Evolutionary conservation across 2,113 vertebrate species (phyloP), one percentile per base, ranked within the genome.

Genomic region (Lasiurus borealis): DNA sequence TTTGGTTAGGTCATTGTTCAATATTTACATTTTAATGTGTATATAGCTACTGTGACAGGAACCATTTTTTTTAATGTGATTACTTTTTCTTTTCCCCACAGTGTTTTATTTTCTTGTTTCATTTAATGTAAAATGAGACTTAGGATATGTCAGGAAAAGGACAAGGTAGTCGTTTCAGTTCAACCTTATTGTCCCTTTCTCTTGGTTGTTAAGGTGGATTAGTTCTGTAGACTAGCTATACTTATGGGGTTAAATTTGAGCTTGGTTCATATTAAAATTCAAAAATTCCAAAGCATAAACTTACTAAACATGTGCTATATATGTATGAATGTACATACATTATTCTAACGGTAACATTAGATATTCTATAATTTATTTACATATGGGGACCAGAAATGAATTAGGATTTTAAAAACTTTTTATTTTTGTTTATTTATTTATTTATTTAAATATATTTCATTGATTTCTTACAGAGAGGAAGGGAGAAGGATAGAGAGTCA

Each of bases 201-300:
- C 27, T 75, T 91, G 50, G 27, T 90, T 83, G 4, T 92, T 93
- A 27, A 80, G 36, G 16, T 44, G 25, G 66, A 36, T 93, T 77
- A n/a, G 4, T 93, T 95, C 44, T 73, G 14, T 62, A 7, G 92
- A 81, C n/a, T 15, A 80, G n/a, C 31, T 94, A 25, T 54, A 48
- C 11, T 68, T 85, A 66, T 0, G 25, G 6, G 29, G n/a, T 86
- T 91, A 59, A 94, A 83, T 83, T 75, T 94, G 34, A 95, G 31
- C 64, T 77, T 69, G 15, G 8, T 68, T 95, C 93, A 54, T 62
- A 82, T 87, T 75, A 91, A 94, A 93, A 95, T 84, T 85, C 1
- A 31, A 68, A 90, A 88, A 72, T 6, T 64, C 16, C 31, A 83
- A 88, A 68, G 40, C 40, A 40, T 62, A 82, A 62, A 46, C 36